Conservation (phyloP, 2,113 vertebrate species). For the Gasterosteus nipponicus region DNA sequence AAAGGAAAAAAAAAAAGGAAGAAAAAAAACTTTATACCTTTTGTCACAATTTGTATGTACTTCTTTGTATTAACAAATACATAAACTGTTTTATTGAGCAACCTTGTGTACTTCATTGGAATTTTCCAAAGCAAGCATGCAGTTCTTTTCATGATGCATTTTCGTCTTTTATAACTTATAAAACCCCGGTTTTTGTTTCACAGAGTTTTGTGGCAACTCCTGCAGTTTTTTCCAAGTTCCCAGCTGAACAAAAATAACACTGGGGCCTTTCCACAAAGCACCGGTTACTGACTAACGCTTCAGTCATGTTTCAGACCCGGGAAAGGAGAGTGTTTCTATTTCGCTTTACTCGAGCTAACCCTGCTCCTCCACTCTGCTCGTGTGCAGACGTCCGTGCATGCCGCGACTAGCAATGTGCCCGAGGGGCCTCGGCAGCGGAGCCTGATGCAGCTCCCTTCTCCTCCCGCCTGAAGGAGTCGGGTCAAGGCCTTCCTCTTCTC, state of each 20-base stretch:
- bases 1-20: conserved; percentile 57
- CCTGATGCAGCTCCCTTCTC: conserved; percentile 58
- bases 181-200: neutral
- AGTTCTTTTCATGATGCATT: neutral
- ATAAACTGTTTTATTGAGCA: conserved; percentile 70
- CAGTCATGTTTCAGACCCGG: neutral
- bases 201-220: neutral
- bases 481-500: conserved; percentile 47
- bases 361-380: conserved; percentile 32
- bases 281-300: neutral
- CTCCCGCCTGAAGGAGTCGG: conserved; percentile 37
- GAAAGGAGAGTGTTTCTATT: neutral
- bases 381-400: conserved; percentile 63
- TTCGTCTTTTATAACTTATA: too few species aligned
- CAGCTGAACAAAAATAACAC: neutral
- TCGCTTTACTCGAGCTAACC: conserved; percentile 24
- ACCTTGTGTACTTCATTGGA: conserved; percentile 23
- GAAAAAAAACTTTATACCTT: conserved; percentile 66
- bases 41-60: conserved; percentile 57
- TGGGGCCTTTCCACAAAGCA: neutral
- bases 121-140: neutral
- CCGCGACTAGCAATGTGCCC: conserved; percentile 68
- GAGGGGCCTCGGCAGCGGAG: conserved; percentile 57
- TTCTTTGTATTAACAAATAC: conserved; percentile 73
- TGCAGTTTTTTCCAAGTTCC: neutral